These are phyloP conservation scores for Erythrocercus mccallii DNA, from an alignment of 2,113 vertebrate genomes.

Conservation along the genomic window DNA sequence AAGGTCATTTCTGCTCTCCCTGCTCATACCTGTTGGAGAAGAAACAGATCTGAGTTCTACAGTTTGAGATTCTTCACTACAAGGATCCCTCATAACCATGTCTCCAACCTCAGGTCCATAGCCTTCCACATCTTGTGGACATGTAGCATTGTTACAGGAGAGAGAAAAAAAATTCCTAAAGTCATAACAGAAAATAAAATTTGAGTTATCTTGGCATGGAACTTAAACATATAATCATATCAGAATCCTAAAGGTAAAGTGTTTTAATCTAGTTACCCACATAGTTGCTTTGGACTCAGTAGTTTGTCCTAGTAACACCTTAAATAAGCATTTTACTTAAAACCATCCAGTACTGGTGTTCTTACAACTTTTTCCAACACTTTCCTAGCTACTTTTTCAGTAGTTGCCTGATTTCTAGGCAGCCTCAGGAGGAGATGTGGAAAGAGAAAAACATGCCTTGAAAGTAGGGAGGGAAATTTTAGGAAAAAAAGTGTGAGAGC, in stretches of 20 bases:
- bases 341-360: neutral
- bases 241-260: neutral
- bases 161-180: neutral
- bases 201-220: neutral
- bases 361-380: neutral
- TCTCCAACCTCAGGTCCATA: neutral
- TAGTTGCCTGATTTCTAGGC: neutral
- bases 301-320: neutral
- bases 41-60: neutral
- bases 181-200: neutral
- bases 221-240: neutral
- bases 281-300: neutral
- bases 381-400: neutral
- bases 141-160: neutral
- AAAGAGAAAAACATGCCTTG: neutral
- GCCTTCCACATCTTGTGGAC: neutral
- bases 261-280: neutral
- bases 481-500: neutral
- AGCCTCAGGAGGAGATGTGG: neutral
- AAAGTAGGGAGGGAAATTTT: neutral
- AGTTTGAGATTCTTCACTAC: neutral
- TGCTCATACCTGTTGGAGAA: neutral
- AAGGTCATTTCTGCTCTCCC: neutral
- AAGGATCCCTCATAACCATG: neutral
- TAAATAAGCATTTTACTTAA: neutral